Base-by-base conservation (phyloP, 2,888 invertebrate species). In the Acronicta leporina region DNA sequence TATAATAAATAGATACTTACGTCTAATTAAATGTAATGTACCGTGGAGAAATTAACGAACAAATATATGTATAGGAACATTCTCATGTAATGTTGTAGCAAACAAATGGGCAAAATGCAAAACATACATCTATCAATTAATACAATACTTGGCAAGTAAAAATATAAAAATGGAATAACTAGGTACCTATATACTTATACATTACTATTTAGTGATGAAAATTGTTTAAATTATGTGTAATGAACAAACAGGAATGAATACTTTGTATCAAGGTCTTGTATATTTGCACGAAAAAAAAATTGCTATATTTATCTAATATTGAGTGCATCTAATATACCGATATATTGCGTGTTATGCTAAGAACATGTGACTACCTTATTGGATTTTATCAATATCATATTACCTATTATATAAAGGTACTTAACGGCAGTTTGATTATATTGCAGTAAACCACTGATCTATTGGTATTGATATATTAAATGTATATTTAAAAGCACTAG, bases 41-140 rank as follows among this genome's bases (percentile, higher is more conserved):
- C 62, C 71, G 81, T 82, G 77, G 75, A 82, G 79, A 82, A 79
- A 77, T 70, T 82, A 83, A 80, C 78, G 72, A 83, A 87, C 83
- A 85, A 84, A 83, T 82, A 87, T 81, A n/a, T n/a, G n/a, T n/a
- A 69, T 89, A 92, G 89, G 90, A 91, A 92, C 91, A 89, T 89
- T 89, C 68, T 84, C 72, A 81, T 82, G 83, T 87, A 84, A 88
- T 87, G 83, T 73, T 78, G 75, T 77, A 83, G 77, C 81, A n/a
- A 38, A 81, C 80, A 84, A 75, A 62, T 79, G 59, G 68, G 69
- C 68, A 75, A 86, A 86, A 87, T 88, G 86, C 85, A 87, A 79
- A 80, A 71, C 70, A 63, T 75, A 79, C 75, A 79, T 76, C 73
- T 83, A 73, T 72, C 77, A 75, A 72, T 77, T 83, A 86, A 83